A percentile compares a stretch with the other conserved stretches of the same genome.
Evolutionary conservation across 2,797 vertebrate species (phyloP).

Genomic region (Arnoldichthys spilopterus): DNA sequence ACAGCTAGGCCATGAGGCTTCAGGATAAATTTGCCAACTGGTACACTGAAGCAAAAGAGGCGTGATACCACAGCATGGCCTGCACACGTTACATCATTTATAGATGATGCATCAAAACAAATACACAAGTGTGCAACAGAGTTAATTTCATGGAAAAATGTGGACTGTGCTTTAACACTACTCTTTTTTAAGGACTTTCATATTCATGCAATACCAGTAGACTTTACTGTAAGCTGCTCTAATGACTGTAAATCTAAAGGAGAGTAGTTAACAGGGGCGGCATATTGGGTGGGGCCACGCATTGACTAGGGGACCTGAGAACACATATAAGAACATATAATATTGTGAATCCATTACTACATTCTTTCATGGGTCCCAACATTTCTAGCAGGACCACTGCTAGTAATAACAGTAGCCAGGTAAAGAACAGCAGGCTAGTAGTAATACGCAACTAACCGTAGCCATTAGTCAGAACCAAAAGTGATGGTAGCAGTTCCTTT

Average conservation of each 20-base stretch:
- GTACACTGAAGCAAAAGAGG: constrained; percentile 12
- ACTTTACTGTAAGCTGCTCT: background rate
- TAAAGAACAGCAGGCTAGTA: background rate
- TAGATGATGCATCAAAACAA: background rate
- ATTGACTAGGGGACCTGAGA: too few relatives aligned
- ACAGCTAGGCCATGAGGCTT: constrained; percentile 18
- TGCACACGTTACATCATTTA: background rate
- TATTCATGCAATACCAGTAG: background rate
- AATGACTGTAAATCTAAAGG: too few relatives aligned
- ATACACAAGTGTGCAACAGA: background rate
- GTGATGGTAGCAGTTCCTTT: background rate
- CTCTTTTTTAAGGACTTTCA: background rate
- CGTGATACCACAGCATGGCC: constrained; percentile 5
- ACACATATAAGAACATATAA: too few relatives aligned
- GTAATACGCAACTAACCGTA: background rate
- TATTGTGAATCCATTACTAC: too few relatives aligned
- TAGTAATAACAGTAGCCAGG: background rate
- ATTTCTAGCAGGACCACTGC: too few relatives aligned
- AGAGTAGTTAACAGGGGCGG: too few relatives aligned
- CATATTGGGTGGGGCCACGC: too few relatives aligned
- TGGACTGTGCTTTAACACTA: background rate
- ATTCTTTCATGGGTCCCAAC: too few relatives aligned
- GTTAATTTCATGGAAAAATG: background rate
- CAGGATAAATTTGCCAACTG: constrained; percentile 12
- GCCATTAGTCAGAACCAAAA: background rate